These are phyloP conservation scores for Asarcornis scutulata DNA, from an alignment of 2,113 vertebrate genomes.

Conservation along the genomic window DNA sequence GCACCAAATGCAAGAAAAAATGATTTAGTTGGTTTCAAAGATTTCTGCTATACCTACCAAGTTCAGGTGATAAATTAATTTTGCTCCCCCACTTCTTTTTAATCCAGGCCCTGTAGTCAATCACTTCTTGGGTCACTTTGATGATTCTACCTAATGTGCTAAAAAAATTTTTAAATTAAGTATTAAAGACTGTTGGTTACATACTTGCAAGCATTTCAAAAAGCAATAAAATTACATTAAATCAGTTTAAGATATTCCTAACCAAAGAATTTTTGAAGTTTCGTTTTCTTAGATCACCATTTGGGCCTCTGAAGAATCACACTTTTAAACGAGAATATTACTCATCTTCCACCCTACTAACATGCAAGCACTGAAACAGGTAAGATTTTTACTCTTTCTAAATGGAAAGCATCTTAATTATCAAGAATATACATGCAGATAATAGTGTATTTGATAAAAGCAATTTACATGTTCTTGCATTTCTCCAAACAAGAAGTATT, in stretches of 20 bases:
- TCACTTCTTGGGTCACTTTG: conserved; percentile 95
- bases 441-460: not conserved
- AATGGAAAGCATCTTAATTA: not conserved
- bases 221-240: not conserved
- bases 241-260: conserved; percentile 3
- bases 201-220: conserved; percentile 40
- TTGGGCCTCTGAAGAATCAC: not conserved
- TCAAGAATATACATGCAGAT: not conserved
- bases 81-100: conserved; percentile 87
- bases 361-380: not conserved
- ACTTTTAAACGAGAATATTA: not conserved
- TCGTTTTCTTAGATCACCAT: not conserved
- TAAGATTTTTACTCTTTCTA: not conserved
- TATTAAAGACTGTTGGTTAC: conserved; percentile 24
- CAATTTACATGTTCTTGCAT: not conserved
- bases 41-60: conserved; percentile 73
- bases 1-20: conserved; percentile 26
- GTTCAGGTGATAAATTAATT: conserved; percentile 60
- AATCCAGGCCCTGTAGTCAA: conserved; percentile 96
- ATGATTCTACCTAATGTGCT: conserved; percentile 96
- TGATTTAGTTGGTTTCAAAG: not conserved
- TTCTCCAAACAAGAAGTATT: not conserved
- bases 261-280: not conserved
- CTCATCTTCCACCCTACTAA: not conserved
- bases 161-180: conserved; percentile 33